These are phyloP conservation scores for Apaloderma vittatum DNA, from an alignment of 2,113 vertebrate genomes.

Conservation along the genomic window DNA sequence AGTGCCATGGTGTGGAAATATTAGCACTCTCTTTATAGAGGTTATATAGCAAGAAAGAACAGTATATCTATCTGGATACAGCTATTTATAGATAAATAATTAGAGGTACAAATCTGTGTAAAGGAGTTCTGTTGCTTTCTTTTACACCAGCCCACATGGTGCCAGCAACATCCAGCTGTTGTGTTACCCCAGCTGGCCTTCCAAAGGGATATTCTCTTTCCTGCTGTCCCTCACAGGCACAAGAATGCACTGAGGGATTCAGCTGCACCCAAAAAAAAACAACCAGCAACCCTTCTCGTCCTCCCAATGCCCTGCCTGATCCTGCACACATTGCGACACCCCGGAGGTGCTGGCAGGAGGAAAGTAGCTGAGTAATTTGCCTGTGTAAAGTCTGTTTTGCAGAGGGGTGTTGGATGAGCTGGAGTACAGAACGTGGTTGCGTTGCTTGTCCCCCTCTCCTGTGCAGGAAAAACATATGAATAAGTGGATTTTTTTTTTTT, in stretches of 20 bases:
- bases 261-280: background rate
- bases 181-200: background rate
- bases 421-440: background rate
- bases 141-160: background rate
- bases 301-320: background rate
- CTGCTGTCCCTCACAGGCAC: background rate
- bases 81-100: background rate
- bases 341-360: background rate
- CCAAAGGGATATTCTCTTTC: background rate
- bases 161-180: background rate
- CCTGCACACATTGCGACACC: no score
- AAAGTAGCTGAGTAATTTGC: background rate
- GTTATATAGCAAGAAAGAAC: background rate
- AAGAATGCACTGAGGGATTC: background rate
- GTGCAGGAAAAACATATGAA: background rate
- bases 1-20: background rate
- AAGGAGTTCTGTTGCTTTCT: background rate
- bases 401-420: background rate
- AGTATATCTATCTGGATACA: background rate
- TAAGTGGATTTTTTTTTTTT: background rate
- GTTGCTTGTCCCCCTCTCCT: background rate
- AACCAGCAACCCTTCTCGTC: background rate
- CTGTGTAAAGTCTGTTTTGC: background rate
- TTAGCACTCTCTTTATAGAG: fast-evolving
- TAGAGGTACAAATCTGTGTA: background rate